A percentile compares a stretch with the other conserved stretches of the same genome.
These are phyloP conservation scores for Harlomillsia oculata DNA, from an alignment of 1,140 invertebrate genomes.

Conservation along the genomic window DNA sequence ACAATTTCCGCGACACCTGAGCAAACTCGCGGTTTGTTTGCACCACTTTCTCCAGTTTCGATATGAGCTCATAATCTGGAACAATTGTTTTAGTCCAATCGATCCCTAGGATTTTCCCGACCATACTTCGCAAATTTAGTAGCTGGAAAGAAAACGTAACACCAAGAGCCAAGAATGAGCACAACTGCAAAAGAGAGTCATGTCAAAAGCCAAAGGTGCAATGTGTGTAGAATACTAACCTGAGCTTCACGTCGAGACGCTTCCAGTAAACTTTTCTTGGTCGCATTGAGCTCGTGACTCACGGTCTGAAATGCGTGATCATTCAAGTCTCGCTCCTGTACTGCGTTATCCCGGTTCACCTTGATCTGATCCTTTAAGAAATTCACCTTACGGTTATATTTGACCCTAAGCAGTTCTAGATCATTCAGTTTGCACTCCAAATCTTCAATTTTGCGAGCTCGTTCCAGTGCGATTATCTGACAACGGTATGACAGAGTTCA, in stretches of 20 bases:
- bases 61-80: slow-evolving; percentile 65
- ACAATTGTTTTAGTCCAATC: slow-evolving; percentile 48
- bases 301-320: slow-evolving; percentile 57
- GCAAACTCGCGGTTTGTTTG: slow-evolving; percentile 68
- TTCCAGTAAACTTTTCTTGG: slow-evolving; percentile 61
- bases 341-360: slow-evolving; percentile 24
- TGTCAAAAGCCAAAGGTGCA: no score
- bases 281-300: slow-evolving; percentile 58
- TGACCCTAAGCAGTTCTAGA: slow-evolving; percentile 56
- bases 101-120: slow-evolving; percentile 55
- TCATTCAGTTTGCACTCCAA: slow-evolving; percentile 63
- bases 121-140: slow-evolving; percentile 57
- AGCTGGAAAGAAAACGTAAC: slow-evolving; percentile 40
- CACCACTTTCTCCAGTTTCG: slow-evolving; percentile 61
- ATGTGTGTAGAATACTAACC: slow-evolving; percentile 34
- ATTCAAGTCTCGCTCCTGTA: slow-evolving; percentile 52
- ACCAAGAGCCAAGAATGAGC: neutral
- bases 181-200: no score
- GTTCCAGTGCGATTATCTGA: slow-evolving; percentile 67
- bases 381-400: slow-evolving; percentile 59
- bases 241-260: slow-evolving; percentile 61
- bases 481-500: slow-evolving; percentile 28
- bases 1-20: slow-evolving; percentile 50
- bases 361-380: slow-evolving; percentile 55
- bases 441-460: slow-evolving; percentile 70